Evolutionary conservation across 2,797 vertebrate species (phyloP).

Genomic region (Dendrocincla tyrannina): DNA sequence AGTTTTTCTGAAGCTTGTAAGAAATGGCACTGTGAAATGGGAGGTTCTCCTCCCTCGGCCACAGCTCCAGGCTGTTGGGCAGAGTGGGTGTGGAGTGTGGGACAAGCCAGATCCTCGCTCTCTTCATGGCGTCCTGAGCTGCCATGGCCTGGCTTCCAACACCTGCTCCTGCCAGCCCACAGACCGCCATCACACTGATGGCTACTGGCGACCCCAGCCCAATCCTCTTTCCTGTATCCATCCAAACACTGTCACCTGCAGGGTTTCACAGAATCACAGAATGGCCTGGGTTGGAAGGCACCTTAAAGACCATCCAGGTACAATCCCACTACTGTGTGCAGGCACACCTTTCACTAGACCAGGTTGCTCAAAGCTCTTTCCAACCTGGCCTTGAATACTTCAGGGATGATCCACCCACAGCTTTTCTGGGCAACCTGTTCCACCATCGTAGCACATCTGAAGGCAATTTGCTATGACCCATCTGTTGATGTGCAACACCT

Average conservation of each 20-base stretch:
- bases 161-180: fast-evolving
- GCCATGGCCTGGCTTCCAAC: neutral
- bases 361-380: neutral
- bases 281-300: neutral
- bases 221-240: neutral
- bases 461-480: neutral
- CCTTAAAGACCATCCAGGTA: neutral
- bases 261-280: no score
- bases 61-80: fast-evolving
- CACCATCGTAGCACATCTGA: neutral
- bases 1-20: neutral
- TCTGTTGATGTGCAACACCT: neutral
- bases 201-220: fast-evolving
- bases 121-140: fast-evolving
- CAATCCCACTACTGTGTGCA: neutral
- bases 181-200: fast-evolving
- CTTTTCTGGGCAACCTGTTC: neutral
- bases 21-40: fast-evolving
- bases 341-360: neutral
- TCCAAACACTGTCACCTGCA: neutral
- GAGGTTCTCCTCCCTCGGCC: neutral
- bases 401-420: neutral
- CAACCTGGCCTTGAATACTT: neutral
- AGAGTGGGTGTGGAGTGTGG: fast-evolving
- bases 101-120: neutral